phyloP scores from a whole-genome alignment of 2,888 invertebrate genomes.

The Cerceris rybyensis region DNA sequence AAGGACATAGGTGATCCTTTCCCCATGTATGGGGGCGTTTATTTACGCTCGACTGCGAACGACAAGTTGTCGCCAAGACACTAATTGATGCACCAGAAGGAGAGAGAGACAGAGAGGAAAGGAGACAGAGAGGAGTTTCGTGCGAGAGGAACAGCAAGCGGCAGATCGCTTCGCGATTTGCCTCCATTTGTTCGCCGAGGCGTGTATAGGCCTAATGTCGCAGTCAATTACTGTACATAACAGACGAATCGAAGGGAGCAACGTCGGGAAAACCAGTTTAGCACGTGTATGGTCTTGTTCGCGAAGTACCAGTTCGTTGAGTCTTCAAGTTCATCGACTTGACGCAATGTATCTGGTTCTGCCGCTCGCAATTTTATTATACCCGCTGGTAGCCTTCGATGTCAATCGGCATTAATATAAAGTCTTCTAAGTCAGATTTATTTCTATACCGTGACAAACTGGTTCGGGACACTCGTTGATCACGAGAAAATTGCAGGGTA shows the following conservation, averaged over 20 bases:
- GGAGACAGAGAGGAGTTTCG: neutral
- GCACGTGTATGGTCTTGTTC: conserved; percentile 60
- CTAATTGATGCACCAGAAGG: conserved; percentile 63
- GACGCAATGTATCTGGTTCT: conserved; percentile 48
- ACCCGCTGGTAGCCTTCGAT: conserved; percentile 1
- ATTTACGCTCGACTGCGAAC: conserved; percentile 49
- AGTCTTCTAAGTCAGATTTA: neutral
- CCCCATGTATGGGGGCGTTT: conserved; percentile 33
- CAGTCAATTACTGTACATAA: conserved; percentile 59
- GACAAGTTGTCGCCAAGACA: conserved; percentile 52
- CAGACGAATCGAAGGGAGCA: conserved; percentile 62
- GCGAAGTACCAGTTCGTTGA: conserved; percentile 44
- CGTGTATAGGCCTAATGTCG: conserved; percentile 60
- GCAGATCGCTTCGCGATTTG: conserved; percentile 54
- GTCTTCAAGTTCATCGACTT: conserved; percentile 58
- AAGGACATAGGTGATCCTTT: neutral
- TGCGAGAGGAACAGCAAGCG: conserved; percentile 22
- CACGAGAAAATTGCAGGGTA: too few relatives aligned
- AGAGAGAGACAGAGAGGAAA: conserved; percentile 8
- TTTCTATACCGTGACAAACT: neutral
- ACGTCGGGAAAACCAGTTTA: conserved; percentile 58
- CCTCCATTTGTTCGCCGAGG: conserved; percentile 57
- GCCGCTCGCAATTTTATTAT: conserved; percentile 40
- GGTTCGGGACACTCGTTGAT: too few relatives aligned
- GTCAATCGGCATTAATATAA: neutral